Percentiles rank a stretch among this genome's conserved stretches.
Evolutionary conservation across 2,888 invertebrate species (phyloP).

Genomic region (Eristalis pertinax): DNA sequence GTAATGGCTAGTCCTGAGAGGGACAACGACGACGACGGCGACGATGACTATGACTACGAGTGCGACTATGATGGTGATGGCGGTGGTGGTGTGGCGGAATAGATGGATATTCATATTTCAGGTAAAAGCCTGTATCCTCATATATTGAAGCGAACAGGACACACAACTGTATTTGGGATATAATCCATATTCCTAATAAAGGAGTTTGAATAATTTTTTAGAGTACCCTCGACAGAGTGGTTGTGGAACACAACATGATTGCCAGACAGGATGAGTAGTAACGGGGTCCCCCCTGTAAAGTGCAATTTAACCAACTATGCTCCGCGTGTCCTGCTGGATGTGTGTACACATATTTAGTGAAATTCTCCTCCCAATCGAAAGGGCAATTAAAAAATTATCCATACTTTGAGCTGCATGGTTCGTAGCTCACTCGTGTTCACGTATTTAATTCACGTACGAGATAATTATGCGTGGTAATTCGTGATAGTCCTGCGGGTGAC

Average conservation of each 20-base stretch:
- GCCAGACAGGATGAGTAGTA: slow-evolving; percentile 20
- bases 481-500: slow-evolving; percentile 8
- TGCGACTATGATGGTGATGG: not conserved
- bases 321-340: not conserved
- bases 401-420: not conserved
- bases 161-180: slow-evolving; percentile 47
- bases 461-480: slow-evolving; percentile 36
- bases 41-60: not conserved
- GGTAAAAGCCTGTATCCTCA: slow-evolving; percentile 27
- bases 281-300: slow-evolving; percentile 2
- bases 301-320: slow-evolving; percentile 16
- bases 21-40: slow-evolving; percentile 4
- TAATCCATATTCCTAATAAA: slow-evolving; percentile 58
- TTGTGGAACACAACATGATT: slow-evolving; percentile 34
- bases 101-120: slow-evolving; percentile 57
- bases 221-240: slow-evolving; percentile 41
- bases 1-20: slow-evolving; percentile 70
- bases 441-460: slow-evolving; percentile 21
- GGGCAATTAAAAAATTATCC: slow-evolving; percentile 39
- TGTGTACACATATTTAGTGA: not conserved
- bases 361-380: slow-evolving; percentile 9
- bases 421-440: not conserved
- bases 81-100: not conserved
- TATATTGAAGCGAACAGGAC: slow-evolving; percentile 32
- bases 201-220: slow-evolving; percentile 61